Conservation (phyloP, 2,888 invertebrate species). For the Standfussiana lucernea region DNA sequence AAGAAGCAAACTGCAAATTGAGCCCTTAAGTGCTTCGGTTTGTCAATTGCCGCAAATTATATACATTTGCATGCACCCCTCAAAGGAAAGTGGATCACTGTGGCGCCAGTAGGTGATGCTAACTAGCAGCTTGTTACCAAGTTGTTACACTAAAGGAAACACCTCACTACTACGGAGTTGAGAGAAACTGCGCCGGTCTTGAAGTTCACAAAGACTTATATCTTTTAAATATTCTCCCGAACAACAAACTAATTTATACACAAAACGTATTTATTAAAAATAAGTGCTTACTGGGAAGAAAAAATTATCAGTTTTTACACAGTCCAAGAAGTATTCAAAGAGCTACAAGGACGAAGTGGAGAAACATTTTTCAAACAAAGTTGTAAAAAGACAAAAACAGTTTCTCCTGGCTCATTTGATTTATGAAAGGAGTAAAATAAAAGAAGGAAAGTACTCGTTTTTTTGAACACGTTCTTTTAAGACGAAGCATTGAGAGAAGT, state of each 20-base stretch:
- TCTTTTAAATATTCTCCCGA: constrained; percentile 10
- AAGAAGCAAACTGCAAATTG: constrained; percentile 7
- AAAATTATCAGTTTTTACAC: constrained; percentile 31
- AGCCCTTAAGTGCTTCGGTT: constrained; percentile 5
- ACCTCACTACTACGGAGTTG: not conserved
- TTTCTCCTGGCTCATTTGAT: constrained; percentile 61
- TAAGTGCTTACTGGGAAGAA: not conserved
- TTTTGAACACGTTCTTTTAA: constrained; percentile 50
- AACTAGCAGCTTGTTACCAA: constrained; percentile 14
- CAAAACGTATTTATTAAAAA: constrained; percentile 35
- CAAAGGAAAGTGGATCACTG: constrained; percentile 29
- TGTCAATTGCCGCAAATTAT: constrained; percentile 20
- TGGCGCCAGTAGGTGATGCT: not conserved
- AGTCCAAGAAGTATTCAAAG: constrained; percentile 52
- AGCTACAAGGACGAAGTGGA: constrained; percentile 44
- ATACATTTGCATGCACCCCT: constrained; percentile 22
- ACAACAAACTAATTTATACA: constrained; percentile 18
- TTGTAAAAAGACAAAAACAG: constrained; percentile 60
- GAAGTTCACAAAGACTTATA: constrained; percentile 26
- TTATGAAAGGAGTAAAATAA: constrained; percentile 64
- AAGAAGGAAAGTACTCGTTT: constrained; percentile 45
- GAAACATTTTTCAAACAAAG: constrained; percentile 62
- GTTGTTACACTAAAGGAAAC: constrained; percentile 17
- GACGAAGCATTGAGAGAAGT: constrained; percentile 45
- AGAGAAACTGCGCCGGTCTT: not conserved